Evolutionary conservation across 2,888 invertebrate genomes (phyloP).

Genomic region (Boloria euphrosyne): DNA sequence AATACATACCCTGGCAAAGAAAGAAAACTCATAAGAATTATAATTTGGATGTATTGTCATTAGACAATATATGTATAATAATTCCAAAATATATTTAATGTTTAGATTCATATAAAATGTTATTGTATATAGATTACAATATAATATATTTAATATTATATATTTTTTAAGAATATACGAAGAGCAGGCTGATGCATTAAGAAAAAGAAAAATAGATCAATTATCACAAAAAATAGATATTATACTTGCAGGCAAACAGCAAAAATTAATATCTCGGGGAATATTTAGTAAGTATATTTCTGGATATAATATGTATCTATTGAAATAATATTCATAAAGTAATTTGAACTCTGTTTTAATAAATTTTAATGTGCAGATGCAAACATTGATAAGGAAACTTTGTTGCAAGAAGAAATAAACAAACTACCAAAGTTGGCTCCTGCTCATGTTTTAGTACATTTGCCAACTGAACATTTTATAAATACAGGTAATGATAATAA

Average conservation of each 20-base stretch:
- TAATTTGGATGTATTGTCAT: no score
- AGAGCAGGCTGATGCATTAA: constrained; percentile 76
- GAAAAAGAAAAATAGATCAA: constrained; percentile 83
- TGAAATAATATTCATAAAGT: neutral
- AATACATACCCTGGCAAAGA: no score
- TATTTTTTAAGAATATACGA: constrained; percentile 51
- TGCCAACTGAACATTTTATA: constrained; percentile 83
- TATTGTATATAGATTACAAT: no score
- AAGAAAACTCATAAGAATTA: no score
- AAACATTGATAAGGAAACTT: constrained; percentile 73
- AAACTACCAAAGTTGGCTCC: constrained; percentile 83
- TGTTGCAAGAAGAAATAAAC: constrained; percentile 87
- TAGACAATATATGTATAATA: no score
- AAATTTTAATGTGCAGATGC: constrained; percentile 60
- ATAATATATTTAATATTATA: no score
- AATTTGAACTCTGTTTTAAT: constrained; percentile 32
- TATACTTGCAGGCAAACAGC: constrained; percentile 90
- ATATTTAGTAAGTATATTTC: constrained; percentile 49
- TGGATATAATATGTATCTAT: neutral
- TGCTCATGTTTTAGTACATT: constrained; percentile 86
- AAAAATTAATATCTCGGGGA: constrained; percentile 83
- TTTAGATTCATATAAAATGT: no score
- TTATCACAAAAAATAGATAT: constrained; percentile 86
- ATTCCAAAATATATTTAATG: no score
- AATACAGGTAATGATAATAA: constrained; percentile 51